Percentiles rank a stretch among this genome's conserved stretches.
Evolutionary conservation across 2,888 invertebrate species (phyloP).

Genomic region (Encarsia formosa): DNA sequence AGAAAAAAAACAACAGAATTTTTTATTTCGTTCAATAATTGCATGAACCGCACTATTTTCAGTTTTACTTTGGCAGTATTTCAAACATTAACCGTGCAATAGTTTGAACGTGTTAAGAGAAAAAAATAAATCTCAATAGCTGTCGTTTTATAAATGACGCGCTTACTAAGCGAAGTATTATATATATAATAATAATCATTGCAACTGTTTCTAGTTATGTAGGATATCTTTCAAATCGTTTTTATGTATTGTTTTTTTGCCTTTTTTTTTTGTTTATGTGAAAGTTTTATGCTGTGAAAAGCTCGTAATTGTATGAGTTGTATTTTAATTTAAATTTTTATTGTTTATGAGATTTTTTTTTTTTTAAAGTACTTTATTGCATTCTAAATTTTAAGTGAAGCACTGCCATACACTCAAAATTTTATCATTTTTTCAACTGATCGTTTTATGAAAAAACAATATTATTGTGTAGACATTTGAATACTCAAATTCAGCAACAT

Average conservation of each 20-base stretch:
- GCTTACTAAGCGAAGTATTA: conserved; percentile 25
- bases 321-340: conserved; percentile 16
- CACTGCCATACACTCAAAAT: conserved; percentile 13
- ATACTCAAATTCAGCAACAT: conserved; percentile 28
- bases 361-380: too few species aligned
- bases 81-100: conserved; percentile 24
- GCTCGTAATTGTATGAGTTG: conserved; percentile 1
- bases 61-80: conserved; percentile 15
- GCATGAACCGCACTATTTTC: conserved; percentile 22
- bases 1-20: too few species aligned
- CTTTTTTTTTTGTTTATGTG: conserved; percentile 21
- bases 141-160: conserved; percentile 15
- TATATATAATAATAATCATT: conserved; percentile 22
- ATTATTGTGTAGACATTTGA: conserved; percentile 21
- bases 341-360: conserved; percentile 3
- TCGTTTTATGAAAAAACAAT: conserved; percentile 10
- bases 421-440: conserved; percentile 11
- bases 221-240: conserved; percentile 23
- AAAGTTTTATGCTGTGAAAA: conserved; percentile 17
- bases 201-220: conserved; percentile 23
- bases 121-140: conserved; percentile 20
- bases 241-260: conserved; percentile 25
- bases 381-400: conserved; percentile 9
- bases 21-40: background rate
- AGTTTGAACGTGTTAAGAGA: conserved; percentile 9